Base-by-base conservation (phyloP, 2,797 vertebrate species). In the Propithecus deckenii region DNA sequence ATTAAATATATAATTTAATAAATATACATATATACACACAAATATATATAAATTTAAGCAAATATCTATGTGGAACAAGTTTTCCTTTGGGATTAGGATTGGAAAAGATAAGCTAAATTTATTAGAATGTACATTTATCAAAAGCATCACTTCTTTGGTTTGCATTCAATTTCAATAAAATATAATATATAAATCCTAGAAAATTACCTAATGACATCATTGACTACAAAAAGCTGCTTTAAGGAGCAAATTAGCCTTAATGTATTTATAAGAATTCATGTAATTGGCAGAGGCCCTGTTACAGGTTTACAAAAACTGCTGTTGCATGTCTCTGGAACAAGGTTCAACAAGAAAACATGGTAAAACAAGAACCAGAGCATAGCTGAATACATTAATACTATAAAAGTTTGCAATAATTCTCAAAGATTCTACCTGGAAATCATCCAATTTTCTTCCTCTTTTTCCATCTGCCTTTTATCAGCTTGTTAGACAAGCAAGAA, bases 381-480 rank as follows among this genome's bases (percentile, higher is more conserved):
- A 41, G 11, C 14, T 52, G 7, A 81, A 55, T 35, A 55, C n/a
- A 46, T 52, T 75, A 59, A 80, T 57, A 38, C 10, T 65, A 7
- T 38, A 46, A 52, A 12, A 67, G 61, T 67, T 43, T 50, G 1
- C 14, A 63, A 18, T 71, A 79, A 86, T 52, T 86, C 55, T 84
- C 28, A 38, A 93, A 7, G 23, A 74, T 4, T 79, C 20, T 22
- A 74, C 35, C 2, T 83, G 74, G 67, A 93, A 75, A n/a, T 20
- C 2, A 23, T 41, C 14, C n/a, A 75, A 7, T 89, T 89, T 86
- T 0, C 32, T 92, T 48, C 30, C 14, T 69, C 28, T 80, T 72
- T 63, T n/a, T 13, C 89, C 50, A 76, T 80, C 65, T 92, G 87
- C 35, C 76, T 94, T 75, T 91, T 57, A 94, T 87, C n/a, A 94